A percentile compares a stretch with the other conserved stretches of the same genome.
phyloP scores from a whole-genome alignment of 2,113 vertebrate species.

The Tringa solitaria region DNA sequence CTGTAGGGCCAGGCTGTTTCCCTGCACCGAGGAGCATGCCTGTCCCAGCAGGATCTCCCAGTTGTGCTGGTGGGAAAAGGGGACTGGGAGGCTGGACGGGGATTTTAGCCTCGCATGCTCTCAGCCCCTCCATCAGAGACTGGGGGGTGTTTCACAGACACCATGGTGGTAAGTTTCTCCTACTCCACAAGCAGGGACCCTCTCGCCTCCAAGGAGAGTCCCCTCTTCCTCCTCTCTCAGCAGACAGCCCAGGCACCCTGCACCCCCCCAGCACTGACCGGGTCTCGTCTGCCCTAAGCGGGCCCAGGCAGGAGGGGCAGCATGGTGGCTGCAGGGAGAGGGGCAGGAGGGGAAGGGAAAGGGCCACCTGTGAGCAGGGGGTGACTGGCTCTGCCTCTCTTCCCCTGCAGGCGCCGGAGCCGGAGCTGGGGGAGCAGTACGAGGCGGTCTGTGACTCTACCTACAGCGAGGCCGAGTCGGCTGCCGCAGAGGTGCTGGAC shows the following conservation, averaged over 20 bases:
- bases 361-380: neutral
- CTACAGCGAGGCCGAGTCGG: constrained; percentile 89
- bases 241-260: neutral
- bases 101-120: neutral
- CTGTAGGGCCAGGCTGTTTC: neutral
- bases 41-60: neutral
- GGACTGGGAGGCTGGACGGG: neutral
- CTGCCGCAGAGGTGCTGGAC: constrained; percentile 86
- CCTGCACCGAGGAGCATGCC: fast-evolving
- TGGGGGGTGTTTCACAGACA: neutral
- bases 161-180: neutral
- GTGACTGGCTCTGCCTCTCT: constrained; percentile 30
- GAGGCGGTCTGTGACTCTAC: constrained; percentile 88
- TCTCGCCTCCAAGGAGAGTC: neutral
- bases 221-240: neutral
- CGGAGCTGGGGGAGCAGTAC: constrained; percentile 87
- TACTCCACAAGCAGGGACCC: neutral
- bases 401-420: constrained; percentile 81
- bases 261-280: neutral
- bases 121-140: neutral
- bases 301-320: neutral
- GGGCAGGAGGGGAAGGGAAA: neutral
- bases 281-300: fast-evolving
- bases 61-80: neutral
- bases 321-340: neutral